Percentiles rank a stretch among this genome's conserved stretches.
phyloP scores from a whole-genome alignment of 2,888 invertebrate species.

The Eupithecia dodoneata region DNA sequence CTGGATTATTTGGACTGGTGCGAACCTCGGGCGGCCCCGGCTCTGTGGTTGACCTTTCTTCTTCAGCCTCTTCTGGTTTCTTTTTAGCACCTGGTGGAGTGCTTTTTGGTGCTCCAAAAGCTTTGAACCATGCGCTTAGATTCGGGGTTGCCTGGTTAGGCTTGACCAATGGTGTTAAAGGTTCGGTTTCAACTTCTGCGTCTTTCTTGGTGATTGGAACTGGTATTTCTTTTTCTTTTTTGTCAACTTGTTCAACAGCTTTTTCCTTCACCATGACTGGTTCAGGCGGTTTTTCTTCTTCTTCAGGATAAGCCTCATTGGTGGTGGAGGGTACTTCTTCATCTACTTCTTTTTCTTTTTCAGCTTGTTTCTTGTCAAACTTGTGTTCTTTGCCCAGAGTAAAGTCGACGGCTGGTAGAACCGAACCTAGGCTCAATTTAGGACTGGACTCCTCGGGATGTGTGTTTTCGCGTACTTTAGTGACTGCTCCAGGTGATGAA shows the following conservation, averaged over 20 bases:
- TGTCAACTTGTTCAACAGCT: slow-evolving; percentile 41
- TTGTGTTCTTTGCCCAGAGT: slow-evolving; percentile 87
- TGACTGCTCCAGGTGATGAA: slow-evolving; percentile 79
- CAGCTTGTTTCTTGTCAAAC: slow-evolving; percentile 73
- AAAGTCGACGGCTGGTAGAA: slow-evolving; percentile 89
- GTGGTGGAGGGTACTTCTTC: slow-evolving; percentile 28
- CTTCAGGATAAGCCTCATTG: slow-evolving; percentile 41
- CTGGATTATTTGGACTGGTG: slow-evolving; percentile 65
- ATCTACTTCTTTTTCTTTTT: slow-evolving; percentile 19
- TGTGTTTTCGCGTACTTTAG: slow-evolving; percentile 84
- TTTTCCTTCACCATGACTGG: slow-evolving; percentile 34
- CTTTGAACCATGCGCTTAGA: slow-evolving; percentile 96
- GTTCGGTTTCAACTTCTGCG: slow-evolving; percentile 75
- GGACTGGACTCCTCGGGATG: slow-evolving; percentile 89
- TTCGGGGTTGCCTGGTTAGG: slow-evolving; percentile 90
- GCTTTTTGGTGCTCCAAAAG: slow-evolving; percentile 93
- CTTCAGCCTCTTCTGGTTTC: slow-evolving; percentile 84
- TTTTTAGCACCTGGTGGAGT: slow-evolving; percentile 82
- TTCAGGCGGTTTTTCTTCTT: slow-evolving; percentile 41
- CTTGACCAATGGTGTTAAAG: slow-evolving; percentile 58
- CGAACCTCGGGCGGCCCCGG: slow-evolving; percentile 60
- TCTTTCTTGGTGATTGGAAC: slow-evolving; percentile 67
- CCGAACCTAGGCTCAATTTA: slow-evolving; percentile 93
- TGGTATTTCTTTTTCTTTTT: slow-evolving; percentile 54
- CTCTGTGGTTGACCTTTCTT: slow-evolving; percentile 68